Evolutionary conservation across 1,140 invertebrate genomes (phyloP).

Genomic region (Drosophila bocqueti): DNA sequence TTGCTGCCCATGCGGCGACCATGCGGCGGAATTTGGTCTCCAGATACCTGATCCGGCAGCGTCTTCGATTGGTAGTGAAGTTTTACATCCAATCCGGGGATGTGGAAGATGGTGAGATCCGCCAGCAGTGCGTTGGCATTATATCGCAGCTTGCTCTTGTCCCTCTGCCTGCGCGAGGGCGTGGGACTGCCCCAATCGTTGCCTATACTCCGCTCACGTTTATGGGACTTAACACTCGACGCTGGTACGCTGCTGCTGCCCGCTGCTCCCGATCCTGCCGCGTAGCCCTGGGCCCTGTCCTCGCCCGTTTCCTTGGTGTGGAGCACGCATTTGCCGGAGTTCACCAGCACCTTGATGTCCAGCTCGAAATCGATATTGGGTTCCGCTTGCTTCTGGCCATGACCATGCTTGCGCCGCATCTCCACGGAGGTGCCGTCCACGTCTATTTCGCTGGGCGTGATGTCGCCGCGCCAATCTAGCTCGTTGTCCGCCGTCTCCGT

Average conservation of each 20-base stretch:
- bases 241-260: slow-evolving; percentile 85
- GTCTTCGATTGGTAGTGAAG: slow-evolving; percentile 96
- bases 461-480: slow-evolving; percentile 86
- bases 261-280: slow-evolving; percentile 13
- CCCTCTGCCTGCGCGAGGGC: slow-evolving; percentile 85
- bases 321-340: slow-evolving; percentile 98
- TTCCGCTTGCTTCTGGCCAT: slow-evolving; percentile 88
- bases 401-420: slow-evolving; percentile 87
- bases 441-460: slow-evolving; percentile 85
- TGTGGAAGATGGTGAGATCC: slow-evolving; percentile 96
- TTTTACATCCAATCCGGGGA: slow-evolving; percentile 97
- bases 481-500: slow-evolving; percentile 88
- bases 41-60: slow-evolving; percentile 86
- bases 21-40: slow-evolving; percentile 33
- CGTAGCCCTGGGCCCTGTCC: slow-evolving; percentile 87
- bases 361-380: slow-evolving; percentile 98
- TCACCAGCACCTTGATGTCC: slow-evolving; percentile 98
- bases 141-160: slow-evolving; percentile 85
- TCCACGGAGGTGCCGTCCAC: slow-evolving; percentile 89
- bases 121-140: slow-evolving; percentile 87
- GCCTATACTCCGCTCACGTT: slow-evolving; percentile 80
- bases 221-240: slow-evolving; percentile 74
- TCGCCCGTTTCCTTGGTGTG: slow-evolving; percentile 95
- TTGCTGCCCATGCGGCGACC: slow-evolving; percentile 89
- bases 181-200: slow-evolving; percentile 86